Base-by-base conservation (phyloP, 1,140 invertebrate genomes). In the Pinna nobilis region DNA sequence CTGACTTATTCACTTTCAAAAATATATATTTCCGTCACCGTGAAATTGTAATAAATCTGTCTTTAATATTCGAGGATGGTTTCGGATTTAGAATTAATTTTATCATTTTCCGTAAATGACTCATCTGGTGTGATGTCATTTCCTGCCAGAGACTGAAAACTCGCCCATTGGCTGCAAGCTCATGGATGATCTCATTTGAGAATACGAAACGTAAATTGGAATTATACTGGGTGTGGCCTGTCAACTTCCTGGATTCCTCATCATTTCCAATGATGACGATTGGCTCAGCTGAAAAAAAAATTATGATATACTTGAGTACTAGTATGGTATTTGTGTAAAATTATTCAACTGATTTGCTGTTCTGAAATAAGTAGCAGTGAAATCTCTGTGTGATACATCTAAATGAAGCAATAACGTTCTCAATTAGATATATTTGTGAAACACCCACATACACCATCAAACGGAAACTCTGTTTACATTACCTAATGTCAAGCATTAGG, bases 61-160 rank as follows among this genome's bases (percentile, higher is more conserved):
- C n/a, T n/a, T n/a, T n/a, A n/a, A n/a, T n/a, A n/a, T n/a, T n/a
- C n/a, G n/a, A n/a, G n/a, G n/a, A n/a, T n/a, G n/a, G n/a, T n/a
- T n/a, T n/a, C n/a, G 53, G 32, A 33, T 70, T 75, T 28, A 75
- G 30, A 9, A 70, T 49, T 7, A 75, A 60, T 44, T 50, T 59
- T 33, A 76, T 71, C 41, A 78, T 66, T 67, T 82, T 82, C 5
- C 77, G 64, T 32, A 82, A 53, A 53, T 82, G 79, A 32, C 74
- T 74, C 35, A 80, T 76, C 65, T 82, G 81, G 57, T 82, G 74
- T 4, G 79, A 75, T 4, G 81, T 75, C 60, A 82, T 63, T 55
- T 82, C 81, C 70, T 64, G 51, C 77, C 77, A 81, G 18, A 80
- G 67, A 65, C 69, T 77, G 63, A 82, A 77, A 3, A 82, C 71